phyloP scores from a whole-genome alignment of 2,797 vertebrate species.

The Columba guinea region DNA sequence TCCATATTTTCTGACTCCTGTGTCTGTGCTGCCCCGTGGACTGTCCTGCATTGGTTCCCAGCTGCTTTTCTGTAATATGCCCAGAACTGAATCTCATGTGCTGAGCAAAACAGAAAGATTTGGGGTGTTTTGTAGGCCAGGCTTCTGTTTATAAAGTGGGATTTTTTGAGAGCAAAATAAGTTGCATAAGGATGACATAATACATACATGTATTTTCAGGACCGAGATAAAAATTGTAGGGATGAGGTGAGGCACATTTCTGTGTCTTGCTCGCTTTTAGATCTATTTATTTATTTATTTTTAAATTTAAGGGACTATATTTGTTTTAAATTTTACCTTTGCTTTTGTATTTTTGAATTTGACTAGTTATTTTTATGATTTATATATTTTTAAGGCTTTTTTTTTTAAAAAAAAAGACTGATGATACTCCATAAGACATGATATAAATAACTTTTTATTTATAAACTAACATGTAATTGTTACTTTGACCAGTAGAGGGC shows the following conservation, averaged over 20 bases:
- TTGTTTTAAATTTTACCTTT: background rate
- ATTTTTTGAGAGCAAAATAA: background rate
- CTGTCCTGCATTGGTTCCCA: background rate
- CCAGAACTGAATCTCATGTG: background rate
- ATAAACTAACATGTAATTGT: background rate
- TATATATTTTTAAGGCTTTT: too few relatives aligned
- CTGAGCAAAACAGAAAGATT: background rate
- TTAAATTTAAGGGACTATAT: background rate
- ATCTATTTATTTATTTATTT: background rate
- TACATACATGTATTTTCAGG: background rate
- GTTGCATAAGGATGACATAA: background rate
- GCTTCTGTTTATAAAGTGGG: background rate
- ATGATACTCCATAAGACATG: background rate
- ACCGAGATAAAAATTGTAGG: background rate
- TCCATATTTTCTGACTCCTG: background rate
- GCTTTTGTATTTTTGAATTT: background rate
- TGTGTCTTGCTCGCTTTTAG: background rate
- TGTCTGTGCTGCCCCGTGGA: background rate
- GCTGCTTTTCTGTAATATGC: background rate
- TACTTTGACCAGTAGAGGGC: conserved; percentile 16
- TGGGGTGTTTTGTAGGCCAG: background rate
- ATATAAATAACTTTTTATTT: background rate
- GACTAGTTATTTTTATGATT: background rate
- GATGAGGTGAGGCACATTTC: background rate
- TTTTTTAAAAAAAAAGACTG: background rate